Base-by-base conservation (phyloP, 2,113 vertebrate species). In the Hiodon tergisus region DNA sequence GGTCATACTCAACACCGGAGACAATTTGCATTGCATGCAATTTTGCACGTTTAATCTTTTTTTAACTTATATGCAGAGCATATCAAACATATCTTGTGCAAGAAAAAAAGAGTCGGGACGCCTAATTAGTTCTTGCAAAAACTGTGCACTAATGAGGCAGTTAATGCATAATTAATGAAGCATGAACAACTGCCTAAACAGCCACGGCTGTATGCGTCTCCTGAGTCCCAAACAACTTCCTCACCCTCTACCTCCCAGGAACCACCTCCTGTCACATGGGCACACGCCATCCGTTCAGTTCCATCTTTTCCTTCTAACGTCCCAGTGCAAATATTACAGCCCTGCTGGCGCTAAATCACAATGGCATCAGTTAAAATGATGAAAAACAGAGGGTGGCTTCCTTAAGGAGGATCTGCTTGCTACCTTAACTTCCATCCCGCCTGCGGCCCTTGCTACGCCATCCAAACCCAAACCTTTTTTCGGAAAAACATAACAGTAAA, bases 81-180 rank as follows among this genome's bases (percentile, higher is more conserved):
- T 60, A 60, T 54, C 11, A 69, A 10, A 61, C 71, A 81, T 78
- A 85, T 81, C 83, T 85, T 83, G 78, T 80, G 76, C 80, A 50
- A 79, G 79, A 80, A 76, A 81, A 75, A 80, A 48, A 82, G 83
- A 80, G 31, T 31, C 31, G 81, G 81, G 73, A 74, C 81, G 78
- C 84, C 80, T 78, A 76, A 86, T 89, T 83, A 85, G 78, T 81
- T 74, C 80, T 83, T 76, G 81, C 82, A 83, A 81, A 84, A 78
- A 82, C 86, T 73, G 80, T 80, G 83, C 82, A 81, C 81, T 89
- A 89, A 88, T 88, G 88, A 89, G 86, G 81, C 85, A 88, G 85
- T 85, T 89, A 90, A 89, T 90, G 85, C 85, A 89, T 88, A 90
- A 88, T 88, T 87, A 88, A 89, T 90, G 87, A 90, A 86, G 85